Conservation (phyloP, 1,140 invertebrate species). For the Zaprionus taronus region DNA sequence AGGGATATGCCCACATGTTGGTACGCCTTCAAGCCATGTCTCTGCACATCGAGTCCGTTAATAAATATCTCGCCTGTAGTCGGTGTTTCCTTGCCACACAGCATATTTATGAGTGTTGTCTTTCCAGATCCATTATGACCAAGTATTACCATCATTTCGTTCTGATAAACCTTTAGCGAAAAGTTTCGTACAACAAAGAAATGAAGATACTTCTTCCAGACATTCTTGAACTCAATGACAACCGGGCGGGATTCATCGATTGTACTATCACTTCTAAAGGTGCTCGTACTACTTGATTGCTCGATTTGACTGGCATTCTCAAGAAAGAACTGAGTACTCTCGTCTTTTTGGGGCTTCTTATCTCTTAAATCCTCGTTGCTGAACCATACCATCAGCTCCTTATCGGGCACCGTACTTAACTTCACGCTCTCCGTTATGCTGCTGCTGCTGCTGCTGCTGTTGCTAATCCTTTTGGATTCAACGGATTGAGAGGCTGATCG, state of each 20-base stretch:
- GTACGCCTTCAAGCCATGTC: background rate
- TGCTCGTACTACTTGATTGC: background rate
- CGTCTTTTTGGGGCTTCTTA: too few species aligned
- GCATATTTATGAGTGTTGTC: constrained; percentile 45
- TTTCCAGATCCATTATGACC: constrained; percentile 60
- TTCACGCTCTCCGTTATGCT: too few species aligned
- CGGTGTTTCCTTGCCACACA: constrained; percentile 14
- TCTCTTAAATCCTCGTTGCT: background rate
- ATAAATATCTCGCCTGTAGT: constrained; percentile 32
- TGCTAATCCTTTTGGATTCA: background rate
- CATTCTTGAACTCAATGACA: constrained; percentile 35
- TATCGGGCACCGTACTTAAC: background rate
- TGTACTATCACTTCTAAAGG: background rate
- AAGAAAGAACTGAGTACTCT: background rate
- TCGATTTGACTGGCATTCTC: background rate
- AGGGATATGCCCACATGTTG: constrained; percentile 12
- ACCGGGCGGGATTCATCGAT: background rate
- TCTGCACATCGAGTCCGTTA: constrained; percentile 18
- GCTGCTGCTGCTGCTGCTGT: background rate
- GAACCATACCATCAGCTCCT: constrained; percentile 1
- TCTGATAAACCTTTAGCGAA: constrained; percentile 31
- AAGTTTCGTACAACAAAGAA: constrained; percentile 34
- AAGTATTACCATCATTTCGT: constrained; percentile 52
- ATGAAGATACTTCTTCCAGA: constrained; percentile 44
- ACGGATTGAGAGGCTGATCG: background rate